These are phyloP conservation scores for Diachasma alloeum DNA, from an alignment of 1,140 invertebrate species.

Conservation along the genomic window DNA sequence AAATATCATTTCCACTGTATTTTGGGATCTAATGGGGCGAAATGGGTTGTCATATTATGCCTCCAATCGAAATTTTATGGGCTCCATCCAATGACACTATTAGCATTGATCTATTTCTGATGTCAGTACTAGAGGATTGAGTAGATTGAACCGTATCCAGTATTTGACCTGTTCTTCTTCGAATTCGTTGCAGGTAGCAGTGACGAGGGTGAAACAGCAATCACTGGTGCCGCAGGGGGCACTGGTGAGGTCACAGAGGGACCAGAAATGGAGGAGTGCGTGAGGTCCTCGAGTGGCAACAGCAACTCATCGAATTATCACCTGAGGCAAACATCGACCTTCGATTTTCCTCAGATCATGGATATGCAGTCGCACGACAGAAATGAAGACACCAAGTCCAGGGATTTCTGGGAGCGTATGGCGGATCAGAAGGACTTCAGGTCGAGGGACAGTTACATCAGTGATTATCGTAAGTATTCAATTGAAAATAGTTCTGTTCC, in stretches of 20 bases:
- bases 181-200: slow-evolving; percentile 52
- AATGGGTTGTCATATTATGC: no score
- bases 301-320: background rate
- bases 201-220: slow-evolving; percentile 57
- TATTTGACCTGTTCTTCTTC: background rate
- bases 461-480: background rate
- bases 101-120: no score
- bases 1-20: no score
- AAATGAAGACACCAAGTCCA: background rate
- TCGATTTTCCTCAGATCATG: background rate
- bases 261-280: background rate
- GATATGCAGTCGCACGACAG: background rate
- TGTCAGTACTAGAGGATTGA: no score
- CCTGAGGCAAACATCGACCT: background rate
- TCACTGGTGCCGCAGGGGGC: slow-evolving; percentile 38
- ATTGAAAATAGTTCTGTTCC: background rate
- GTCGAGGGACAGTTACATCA: background rate
- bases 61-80: no score
- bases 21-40: no score
- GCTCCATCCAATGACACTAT: no score
- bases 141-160: no score
- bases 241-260: slow-evolving; percentile 34
- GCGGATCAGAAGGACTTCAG: background rate
- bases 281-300: background rate
- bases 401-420: background rate